Evolutionary conservation across 2,797 vertebrate genomes (phyloP), one percentile per base, ranked within the genome.

Genomic region (Hapalemur alaotrensis): DNA sequence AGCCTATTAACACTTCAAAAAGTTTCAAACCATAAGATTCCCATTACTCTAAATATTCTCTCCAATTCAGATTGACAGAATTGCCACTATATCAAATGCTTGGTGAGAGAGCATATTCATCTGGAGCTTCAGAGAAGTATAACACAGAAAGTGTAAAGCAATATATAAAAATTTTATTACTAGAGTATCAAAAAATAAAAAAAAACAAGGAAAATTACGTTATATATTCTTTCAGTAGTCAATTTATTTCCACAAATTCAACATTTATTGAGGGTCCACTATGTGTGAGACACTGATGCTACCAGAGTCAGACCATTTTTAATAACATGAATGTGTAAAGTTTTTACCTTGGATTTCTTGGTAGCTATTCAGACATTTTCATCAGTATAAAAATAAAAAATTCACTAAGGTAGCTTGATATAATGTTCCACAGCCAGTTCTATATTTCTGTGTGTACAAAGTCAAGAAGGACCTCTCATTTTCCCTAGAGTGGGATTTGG

Each of bases 1-100:
- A 93, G 7, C 32, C 82, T 82, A 70, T 84, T 89, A 95, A 78
- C 22, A 91, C 78, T 81, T 84, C 61, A 82, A 80, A 81, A 94
- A 32, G 12, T 67, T 96, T 93, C 50, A 94, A 78, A 82, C 72
- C 6, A 9, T 59, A 69, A 79, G 25, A 76, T 86, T 88, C n/a
- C 50, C 14, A 73, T 70, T 81, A 92, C n/a, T 94, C 32, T 28
- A 85, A 48, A 78, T 57, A 5, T 67, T 91, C 22, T 94, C 50
- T 90, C 46, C 67, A 93, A 52, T 89, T 92, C 28, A 72, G 41
- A 65, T n/a, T 20, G 65, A 84, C 59, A 78, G 46, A 67, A n/a
- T 79, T 87, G n/a, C 9, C 22, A 80, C 30, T 84, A 69, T 41
- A 76, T 92, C 17, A 65, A 59, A 72, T 11, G 18, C 46, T 78